Conservation (phyloP, 2,113 vertebrate species). For the Pitta sordida region DNA sequence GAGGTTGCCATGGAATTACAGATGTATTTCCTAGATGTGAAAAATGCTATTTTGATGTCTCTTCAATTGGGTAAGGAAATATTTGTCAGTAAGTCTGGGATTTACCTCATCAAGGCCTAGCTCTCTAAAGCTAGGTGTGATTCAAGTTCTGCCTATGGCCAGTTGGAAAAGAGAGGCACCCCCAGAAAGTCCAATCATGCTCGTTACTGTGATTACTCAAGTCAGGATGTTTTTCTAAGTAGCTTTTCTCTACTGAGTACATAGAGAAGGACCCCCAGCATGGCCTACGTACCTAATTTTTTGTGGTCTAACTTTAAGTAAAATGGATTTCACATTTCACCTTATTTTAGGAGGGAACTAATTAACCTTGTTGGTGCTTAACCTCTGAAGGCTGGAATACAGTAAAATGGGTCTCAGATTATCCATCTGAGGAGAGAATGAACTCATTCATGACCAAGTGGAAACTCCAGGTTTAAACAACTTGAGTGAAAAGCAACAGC, state of each 20-base stretch:
- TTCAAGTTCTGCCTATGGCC: background rate
- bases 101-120: background rate
- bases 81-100: background rate
- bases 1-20: conserved; percentile 18
- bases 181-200: rapidly evolving
- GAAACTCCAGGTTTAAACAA: background rate
- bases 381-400: background rate
- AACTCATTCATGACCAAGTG: background rate
- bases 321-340: background rate
- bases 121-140: background rate
- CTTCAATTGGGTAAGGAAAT: background rate
- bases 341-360: background rate
- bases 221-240: background rate
- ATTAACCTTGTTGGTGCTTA: background rate
- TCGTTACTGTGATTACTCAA: rapidly evolving
- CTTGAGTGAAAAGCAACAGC: background rate
- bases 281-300: background rate
- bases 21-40: background rate
- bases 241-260: background rate
- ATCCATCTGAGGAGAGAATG: background rate
- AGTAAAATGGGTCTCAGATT: background rate
- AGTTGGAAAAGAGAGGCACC: background rate
- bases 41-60: conserved; percentile 28
- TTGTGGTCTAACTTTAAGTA: background rate
- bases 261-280: background rate